These are phyloP conservation scores for Maccullochella peelii DNA, from an alignment of 2,113 vertebrate species.

Conservation along the genomic window DNA sequence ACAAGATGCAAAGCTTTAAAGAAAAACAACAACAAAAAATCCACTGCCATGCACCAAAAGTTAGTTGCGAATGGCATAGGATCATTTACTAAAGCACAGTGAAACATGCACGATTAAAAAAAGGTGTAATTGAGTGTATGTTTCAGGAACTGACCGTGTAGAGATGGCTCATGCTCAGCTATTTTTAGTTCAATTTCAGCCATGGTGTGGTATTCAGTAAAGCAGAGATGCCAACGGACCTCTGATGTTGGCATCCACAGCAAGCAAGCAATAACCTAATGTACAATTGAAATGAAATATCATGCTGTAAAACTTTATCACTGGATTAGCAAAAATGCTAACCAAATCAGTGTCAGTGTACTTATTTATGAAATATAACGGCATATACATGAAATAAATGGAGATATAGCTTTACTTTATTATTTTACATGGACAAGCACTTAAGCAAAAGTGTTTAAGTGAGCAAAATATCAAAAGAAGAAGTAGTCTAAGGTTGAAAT, in stretches of 20 bases:
- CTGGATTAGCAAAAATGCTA: slow-evolving; percentile 9
- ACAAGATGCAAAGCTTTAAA: neutral
- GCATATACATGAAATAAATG: neutral
- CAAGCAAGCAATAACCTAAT: slow-evolving; percentile 45
- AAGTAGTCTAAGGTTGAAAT: neutral
- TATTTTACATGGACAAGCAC: slow-evolving; percentile 8
- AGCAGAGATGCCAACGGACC: neutral
- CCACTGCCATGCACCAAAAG: neutral
- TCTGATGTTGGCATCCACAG: slow-evolving; percentile 6
- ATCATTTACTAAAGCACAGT: neutral
- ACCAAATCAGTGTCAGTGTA: slow-evolving; percentile 20
- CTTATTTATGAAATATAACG: slow-evolving; percentile 9
- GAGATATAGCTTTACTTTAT: neutral
- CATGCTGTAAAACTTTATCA: slow-evolving; percentile 35
- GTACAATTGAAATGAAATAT: slow-evolving; percentile 29
- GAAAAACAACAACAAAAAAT: neutral
- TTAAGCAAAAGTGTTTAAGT: neutral
- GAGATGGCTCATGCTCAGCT: neutral
- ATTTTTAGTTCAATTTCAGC: slow-evolving; percentile 6
- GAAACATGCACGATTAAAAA: neutral
- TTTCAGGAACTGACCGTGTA: neutral
- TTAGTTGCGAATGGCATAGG: neutral
- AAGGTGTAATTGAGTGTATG: neutral
- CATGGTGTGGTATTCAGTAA: neutral
- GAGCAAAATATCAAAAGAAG: neutral